These are phyloP conservation scores for Scortum barcoo DNA, from an alignment of 2,113 vertebrate species.

Conservation along the genomic window DNA sequence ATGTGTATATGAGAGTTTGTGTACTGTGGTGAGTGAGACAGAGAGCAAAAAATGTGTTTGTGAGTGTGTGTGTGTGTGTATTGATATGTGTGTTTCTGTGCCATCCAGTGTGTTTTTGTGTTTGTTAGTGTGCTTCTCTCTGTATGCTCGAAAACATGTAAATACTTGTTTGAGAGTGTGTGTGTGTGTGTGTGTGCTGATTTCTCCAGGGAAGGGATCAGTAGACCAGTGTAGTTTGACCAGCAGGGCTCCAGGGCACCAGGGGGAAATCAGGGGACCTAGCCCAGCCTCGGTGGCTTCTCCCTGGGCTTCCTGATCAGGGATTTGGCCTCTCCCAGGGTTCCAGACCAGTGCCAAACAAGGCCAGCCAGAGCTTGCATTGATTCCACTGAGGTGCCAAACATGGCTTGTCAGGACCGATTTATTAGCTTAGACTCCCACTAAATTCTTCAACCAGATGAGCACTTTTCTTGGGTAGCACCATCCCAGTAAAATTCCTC, in stretches of 20 bases:
- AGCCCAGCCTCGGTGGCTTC: slow-evolving; percentile 66
- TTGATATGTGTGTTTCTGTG: slow-evolving; percentile 7
- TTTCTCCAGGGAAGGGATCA: slow-evolving; percentile 64
- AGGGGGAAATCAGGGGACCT: slow-evolving; percentile 55
- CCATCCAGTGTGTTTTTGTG: not conserved
- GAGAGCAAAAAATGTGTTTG: slow-evolving; percentile 25
- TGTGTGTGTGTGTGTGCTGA: slow-evolving; percentile 39
- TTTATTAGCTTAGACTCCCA: slow-evolving; percentile 12
- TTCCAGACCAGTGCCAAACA: slow-evolving; percentile 51
- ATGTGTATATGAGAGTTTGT: slow-evolving; percentile 11
- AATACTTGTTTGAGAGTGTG: slow-evolving; percentile 22
- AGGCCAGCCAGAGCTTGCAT: slow-evolving; percentile 30
- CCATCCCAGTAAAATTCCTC: not conserved
- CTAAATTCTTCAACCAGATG: not conserved
- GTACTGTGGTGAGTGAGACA: slow-evolving; percentile 8
- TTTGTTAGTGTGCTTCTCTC: slow-evolving; percentile 12
- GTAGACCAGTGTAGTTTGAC: slow-evolving; percentile 71
- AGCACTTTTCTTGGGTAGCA: not conserved
- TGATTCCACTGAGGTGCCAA: slow-evolving; percentile 20
- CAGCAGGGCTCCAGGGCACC: slow-evolving; percentile 60
- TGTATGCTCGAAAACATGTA: slow-evolving; percentile 10
- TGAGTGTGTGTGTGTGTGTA: slow-evolving; percentile 1
- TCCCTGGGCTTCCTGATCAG: slow-evolving; percentile 59
- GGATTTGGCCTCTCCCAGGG: slow-evolving; percentile 49
- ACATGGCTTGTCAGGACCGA: not conserved